Conservation (phyloP, 2,113 vertebrate species). For the Micromys minutus region DNA sequence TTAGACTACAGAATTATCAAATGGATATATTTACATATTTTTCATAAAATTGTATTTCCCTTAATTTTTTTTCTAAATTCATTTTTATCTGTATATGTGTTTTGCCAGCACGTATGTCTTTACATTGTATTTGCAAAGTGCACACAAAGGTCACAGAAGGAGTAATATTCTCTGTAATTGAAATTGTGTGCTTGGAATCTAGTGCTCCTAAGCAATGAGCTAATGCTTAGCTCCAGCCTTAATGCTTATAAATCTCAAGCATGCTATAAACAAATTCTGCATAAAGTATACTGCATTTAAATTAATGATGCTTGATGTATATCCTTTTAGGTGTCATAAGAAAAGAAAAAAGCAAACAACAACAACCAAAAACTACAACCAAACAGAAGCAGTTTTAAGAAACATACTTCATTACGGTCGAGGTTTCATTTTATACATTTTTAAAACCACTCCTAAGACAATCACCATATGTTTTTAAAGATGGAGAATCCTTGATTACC, state of each 20-base stretch:
- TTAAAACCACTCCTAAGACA: background rate
- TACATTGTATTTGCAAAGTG: background rate
- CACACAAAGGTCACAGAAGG: background rate
- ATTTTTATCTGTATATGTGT: background rate
- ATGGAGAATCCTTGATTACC: background rate
- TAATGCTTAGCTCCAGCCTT: no score
- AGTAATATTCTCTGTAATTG: background rate
- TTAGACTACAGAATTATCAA: background rate
- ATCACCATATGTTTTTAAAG: background rate
- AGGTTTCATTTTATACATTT: background rate
- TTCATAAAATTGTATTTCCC: background rate
- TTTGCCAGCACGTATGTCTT: background rate
- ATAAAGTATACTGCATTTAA: conserved; percentile 41
- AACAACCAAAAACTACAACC: background rate
- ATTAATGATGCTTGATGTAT: background rate
- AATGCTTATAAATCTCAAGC: conserved; percentile 35
- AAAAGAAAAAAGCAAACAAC: background rate
- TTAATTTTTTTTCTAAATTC: background rate
- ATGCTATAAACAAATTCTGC: conserved; percentile 53
- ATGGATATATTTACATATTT: background rate
- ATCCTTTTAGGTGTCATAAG: background rate
- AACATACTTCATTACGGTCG: background rate
- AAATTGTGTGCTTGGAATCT: no score
- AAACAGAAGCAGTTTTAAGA: background rate
- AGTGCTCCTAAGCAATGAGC: background rate